Evolutionary conservation across 2,113 vertebrate genomes (phyloP), one percentile per base, ranked within the genome.

Genomic region (Telmatochromis sp.): DNA sequence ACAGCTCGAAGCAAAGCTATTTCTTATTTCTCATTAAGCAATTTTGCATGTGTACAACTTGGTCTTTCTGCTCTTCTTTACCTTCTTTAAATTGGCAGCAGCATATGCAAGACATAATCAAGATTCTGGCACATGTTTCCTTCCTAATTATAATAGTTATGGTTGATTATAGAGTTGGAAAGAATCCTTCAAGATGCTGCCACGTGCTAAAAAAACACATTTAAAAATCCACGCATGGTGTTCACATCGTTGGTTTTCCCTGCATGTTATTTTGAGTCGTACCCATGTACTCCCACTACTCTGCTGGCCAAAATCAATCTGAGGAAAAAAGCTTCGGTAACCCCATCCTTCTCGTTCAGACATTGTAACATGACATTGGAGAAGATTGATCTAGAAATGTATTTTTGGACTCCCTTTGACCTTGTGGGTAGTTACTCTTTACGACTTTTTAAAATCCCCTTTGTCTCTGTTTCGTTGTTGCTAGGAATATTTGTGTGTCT

Each of bases 381-480:
- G 95, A 94, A 90, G 91, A 96, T 94, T 95, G 95, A 96, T 95
- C 93, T 94, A 94, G 90, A 93, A 89, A 88, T 92, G 45, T 95
- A 96, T 96, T 96, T 95, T 92, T 93, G 93, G 91, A 90, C 55
- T 78, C 55, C 86, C 81, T 90, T 87, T 94, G 89, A 95, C 94
- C 93, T 95, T 94, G 87, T 88, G 40, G 19, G 15, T 26, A 84
- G 35, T 87, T 88, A 55, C 70, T 89, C 23, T 35, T 84, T 83
- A 57, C 78, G 40, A 49, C 45, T 89, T 65, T 33, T 89, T 23
- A 58, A 54, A 31, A 65, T 65, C 40, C 14, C 7, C 49, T 82
- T 19, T 28, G 7, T 80, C 57, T 87, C 9, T 81, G 33, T 57
- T 51, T 82, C 4, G 10, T 31, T 40, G 35, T 31, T 78, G 73